Percentiles rank a stretch among this genome's conserved stretches.
These are phyloP conservation scores for Ridgeia piscesae DNA, from an alignment of 1,140 invertebrate genomes.

Conservation along the genomic window DNA sequence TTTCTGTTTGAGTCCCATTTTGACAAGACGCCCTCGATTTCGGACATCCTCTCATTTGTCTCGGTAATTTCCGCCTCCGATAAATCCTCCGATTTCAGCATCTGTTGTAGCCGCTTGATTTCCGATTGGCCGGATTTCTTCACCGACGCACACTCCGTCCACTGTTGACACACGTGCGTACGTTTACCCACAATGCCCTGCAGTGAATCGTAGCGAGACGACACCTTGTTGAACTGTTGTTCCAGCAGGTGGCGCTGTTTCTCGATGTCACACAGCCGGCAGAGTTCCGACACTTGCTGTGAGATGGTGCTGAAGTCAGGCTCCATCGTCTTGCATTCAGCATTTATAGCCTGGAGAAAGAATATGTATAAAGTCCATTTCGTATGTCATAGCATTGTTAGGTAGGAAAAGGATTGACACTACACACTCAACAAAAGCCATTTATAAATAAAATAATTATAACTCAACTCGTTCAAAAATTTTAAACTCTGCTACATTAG, in stretches of 20 bases:
- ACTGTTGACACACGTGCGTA: slow-evolving; percentile 13
- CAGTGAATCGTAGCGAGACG: background rate
- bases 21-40: background rate
- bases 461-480: too few relatives aligned
- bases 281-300: background rate
- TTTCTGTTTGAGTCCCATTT: background rate
- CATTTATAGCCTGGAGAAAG: background rate
- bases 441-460: too few relatives aligned
- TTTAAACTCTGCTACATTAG: too few relatives aligned
- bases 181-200: slow-evolving; percentile 3
- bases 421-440: background rate
- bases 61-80: background rate
- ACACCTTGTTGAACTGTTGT: slow-evolving; percentile 9
- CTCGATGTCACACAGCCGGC: background rate
- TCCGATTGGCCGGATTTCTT: background rate
- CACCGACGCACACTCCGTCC: background rate
- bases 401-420: background rate
- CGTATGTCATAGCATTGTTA: background rate
- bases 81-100: slow-evolving; percentile 2
- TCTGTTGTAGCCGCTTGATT: slow-evolving; percentile 19
- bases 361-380: background rate
- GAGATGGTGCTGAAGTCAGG: background rate
- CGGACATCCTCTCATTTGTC: background rate
- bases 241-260: slow-evolving; percentile 10
- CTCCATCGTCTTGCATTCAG: background rate